phyloP scores from a whole-genome alignment of 2,113 vertebrate species.

The Campylorhamphus procurvoides region DNA sequence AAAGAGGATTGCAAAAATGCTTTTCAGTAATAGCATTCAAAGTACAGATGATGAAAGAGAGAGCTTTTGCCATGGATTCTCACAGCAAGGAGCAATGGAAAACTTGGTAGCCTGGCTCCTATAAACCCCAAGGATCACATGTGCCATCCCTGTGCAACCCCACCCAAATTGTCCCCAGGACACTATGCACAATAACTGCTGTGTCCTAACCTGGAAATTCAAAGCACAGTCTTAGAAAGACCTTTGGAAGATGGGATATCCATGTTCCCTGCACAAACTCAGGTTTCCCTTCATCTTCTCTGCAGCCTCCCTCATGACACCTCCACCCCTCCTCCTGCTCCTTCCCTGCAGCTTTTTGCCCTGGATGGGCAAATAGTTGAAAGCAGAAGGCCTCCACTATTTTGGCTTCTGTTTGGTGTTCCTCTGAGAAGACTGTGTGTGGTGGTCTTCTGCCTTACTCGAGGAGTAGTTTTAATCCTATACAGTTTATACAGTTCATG shows the following conservation, averaged over 20 bases:
- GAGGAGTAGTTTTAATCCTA: background rate
- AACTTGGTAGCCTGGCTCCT: background rate
- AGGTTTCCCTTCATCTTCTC: background rate
- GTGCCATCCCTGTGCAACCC: background rate
- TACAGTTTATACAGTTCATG: background rate
- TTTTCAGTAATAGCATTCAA: conserved; percentile 51
- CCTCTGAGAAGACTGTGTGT: background rate
- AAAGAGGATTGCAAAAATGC: conserved; percentile 61
- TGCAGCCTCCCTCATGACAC: background rate
- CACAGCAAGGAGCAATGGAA: background rate
- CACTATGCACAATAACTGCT: background rate
- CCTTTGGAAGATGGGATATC: background rate
- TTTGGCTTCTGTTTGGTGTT: background rate
- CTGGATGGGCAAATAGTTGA: background rate
- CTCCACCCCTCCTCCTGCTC: background rate
- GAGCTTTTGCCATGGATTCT: background rate
- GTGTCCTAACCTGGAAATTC: background rate
- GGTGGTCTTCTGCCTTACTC: background rate
- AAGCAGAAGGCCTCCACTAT: rapidly evolving
- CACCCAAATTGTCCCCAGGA: background rate
- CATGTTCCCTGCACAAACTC: background rate
- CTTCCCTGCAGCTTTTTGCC: background rate
- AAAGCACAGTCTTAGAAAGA: background rate
- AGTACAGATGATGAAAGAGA: conserved; percentile 59
- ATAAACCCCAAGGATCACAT: background rate